Evolutionary conservation across 2,888 invertebrate genomes (phyloP), one percentile per base, ranked within the genome.

Genomic region (Drosophila meridiana): DNA sequence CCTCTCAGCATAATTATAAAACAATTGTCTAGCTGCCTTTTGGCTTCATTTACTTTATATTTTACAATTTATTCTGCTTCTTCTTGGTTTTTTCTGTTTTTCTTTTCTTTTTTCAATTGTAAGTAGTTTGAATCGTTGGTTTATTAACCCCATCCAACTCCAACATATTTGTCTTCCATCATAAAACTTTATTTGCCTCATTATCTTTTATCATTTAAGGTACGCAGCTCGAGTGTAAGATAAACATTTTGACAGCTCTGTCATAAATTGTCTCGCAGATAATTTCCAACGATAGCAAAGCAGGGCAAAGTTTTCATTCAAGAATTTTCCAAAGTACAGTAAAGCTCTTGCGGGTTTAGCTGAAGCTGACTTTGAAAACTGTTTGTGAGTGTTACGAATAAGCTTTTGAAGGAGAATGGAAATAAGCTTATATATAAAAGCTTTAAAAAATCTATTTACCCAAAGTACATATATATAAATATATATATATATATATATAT

Each of bases 181-280:
- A 87, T 79, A 77, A 77, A 52, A 77, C 43, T 77, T 83, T 82
- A 80, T 88, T 88, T 84, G 80, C 83, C 67, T 68, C 61, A 61
- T 68, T 79, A 66, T 56, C 75, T 82, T 87, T 86, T 80, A 84
- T 80, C 78, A 71, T 71, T 73, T 70, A 57, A 65, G 66, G 62
- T 72, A 58, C 69, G 69, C 81, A 69, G 62, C 58, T 85, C 87
- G 63, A 87, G 85, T 89, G 87, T 72, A 75, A 84, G 85, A 84
- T 82, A 86, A 87, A 84, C 80, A 89, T 87, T 89, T 87, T 87
- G 87, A 86, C 87, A 89, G 76, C 77, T 48, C 57, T 65, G 78
- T 75, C 85, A 76, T 89, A 82, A 89, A 87, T 72, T 80, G 76
- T 28, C 69, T 45, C 59, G 57, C 50, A 45, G 70, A 64, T 79